Percentiles rank a stretch among this genome's conserved stretches.
These are phyloP conservation scores for Actinemys pallida DNA, from an alignment of 2,113 vertebrate genomes.

Conservation along the genomic window DNA sequence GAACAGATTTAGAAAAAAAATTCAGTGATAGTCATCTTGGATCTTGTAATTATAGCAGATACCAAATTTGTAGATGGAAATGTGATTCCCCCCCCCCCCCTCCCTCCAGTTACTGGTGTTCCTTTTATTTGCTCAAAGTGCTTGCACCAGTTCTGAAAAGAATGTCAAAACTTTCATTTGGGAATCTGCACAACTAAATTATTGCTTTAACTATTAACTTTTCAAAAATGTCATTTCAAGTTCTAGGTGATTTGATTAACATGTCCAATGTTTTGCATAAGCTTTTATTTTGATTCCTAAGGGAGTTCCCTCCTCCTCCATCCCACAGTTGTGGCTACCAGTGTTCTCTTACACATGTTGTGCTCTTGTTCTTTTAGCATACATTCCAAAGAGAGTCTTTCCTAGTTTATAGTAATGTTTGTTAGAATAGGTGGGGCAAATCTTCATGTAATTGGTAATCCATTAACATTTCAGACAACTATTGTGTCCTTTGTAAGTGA, in stretches of 20 bases:
- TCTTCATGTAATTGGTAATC: background rate
- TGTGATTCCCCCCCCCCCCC: too few relatives aligned
- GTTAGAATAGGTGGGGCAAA: background rate
- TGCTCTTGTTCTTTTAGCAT: background rate
- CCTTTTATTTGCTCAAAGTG: background rate
- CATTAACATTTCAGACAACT: background rate
- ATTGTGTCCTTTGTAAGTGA: background rate
- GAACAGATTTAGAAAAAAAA: background rate
- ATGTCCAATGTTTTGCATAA: background rate
- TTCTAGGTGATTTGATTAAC: constrained; percentile 32
- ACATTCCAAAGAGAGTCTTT: accelerated
- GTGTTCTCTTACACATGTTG: background rate
- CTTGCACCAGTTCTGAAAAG: background rate
- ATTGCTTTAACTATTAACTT: background rate
- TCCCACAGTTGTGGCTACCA: background rate
- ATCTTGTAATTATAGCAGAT: background rate
- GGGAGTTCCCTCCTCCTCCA: background rate
- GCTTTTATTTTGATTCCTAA: constrained; percentile 10
- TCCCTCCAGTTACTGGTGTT: background rate
- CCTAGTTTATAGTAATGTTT: background rate
- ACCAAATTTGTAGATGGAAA: too few relatives aligned
- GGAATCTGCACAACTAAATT: background rate
- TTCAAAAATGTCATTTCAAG: background rate
- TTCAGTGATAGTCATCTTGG: background rate
- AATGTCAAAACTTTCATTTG: background rate